Conservation (phyloP, 2,888 invertebrate species). For the Augiades crinisus region DNA sequence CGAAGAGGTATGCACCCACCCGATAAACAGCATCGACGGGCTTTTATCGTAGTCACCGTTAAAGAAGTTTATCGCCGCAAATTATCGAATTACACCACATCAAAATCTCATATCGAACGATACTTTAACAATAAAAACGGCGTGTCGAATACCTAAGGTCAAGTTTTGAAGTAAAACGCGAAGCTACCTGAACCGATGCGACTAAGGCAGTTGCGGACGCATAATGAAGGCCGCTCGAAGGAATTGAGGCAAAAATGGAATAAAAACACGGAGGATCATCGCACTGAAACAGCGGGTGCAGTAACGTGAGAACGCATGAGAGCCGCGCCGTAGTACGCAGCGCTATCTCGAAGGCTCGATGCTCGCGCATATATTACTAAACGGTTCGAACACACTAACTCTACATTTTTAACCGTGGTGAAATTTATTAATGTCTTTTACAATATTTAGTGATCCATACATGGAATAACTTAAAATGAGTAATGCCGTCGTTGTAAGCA, state of each 20-base stretch:
- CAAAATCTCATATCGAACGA: slow-evolving; percentile 66
- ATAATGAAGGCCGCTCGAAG: slow-evolving; percentile 74
- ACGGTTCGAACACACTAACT: not conserved
- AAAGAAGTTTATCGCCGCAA: slow-evolving; percentile 61
- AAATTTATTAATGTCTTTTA: not conserved
- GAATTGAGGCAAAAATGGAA: slow-evolving; percentile 68
- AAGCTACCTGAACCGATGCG: slow-evolving; percentile 74
- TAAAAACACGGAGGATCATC: slow-evolving; percentile 71
- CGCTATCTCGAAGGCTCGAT: slow-evolving; percentile 8
- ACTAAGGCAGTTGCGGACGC: slow-evolving; percentile 63
- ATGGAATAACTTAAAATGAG: not conserved
- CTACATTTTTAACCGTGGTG: not conserved
- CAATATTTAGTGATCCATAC: not conserved
- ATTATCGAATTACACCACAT: slow-evolving; percentile 73
- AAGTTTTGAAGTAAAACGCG: slow-evolving; percentile 64
- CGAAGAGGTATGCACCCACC: slow-evolving; percentile 36
- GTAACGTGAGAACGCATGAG: slow-evolving; percentile 48
- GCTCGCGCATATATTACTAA: slow-evolving; percentile 16
- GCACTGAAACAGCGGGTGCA: slow-evolving; percentile 66
- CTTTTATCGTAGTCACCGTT: slow-evolving; percentile 54
- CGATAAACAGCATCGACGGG: slow-evolving; percentile 50
- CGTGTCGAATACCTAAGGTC: slow-evolving; percentile 77
- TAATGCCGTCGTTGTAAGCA: not conserved
- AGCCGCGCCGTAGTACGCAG: slow-evolving; percentile 21
- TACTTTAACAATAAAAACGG: slow-evolving; percentile 61